Conservation (phyloP, 2,888 invertebrate species). For the Sphinx pinastri region DNA sequence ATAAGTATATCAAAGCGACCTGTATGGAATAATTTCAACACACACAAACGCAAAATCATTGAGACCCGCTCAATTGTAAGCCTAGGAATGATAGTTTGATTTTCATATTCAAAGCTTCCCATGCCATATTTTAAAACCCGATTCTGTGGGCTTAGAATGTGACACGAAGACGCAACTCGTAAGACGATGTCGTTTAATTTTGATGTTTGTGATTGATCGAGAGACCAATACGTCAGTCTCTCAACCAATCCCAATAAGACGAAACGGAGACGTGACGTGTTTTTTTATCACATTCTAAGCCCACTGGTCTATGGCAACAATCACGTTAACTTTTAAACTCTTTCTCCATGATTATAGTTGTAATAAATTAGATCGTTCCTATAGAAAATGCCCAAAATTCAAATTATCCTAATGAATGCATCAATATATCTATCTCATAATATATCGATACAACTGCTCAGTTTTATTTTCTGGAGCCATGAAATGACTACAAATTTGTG, state of each 20-base stretch:
- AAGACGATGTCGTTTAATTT: no score
- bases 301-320: neutral
- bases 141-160: no score
- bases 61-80: constrained; percentile 55
- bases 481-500: no score
- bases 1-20: neutral
- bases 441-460: neutral
- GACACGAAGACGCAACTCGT: no score
- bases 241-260: no score
- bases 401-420: constrained; percentile 6
- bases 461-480: no score
- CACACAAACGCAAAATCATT: constrained; percentile 34
- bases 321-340: neutral
- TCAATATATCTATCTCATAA: constrained; percentile 2
- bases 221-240: no score
- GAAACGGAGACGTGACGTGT: no score
- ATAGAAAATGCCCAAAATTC: constrained; percentile 15
- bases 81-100: constrained; percentile 49
- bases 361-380: neutral
- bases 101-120: neutral
- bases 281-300: no score
- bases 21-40: constrained; percentile 31
- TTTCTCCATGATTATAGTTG: neutral
- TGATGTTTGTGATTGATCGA: no score
- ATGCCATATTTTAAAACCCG: neutral